Evolutionary conservation across 1,140 invertebrate genomes (phyloP).

Genomic region (Papilio dardanus): DNA sequence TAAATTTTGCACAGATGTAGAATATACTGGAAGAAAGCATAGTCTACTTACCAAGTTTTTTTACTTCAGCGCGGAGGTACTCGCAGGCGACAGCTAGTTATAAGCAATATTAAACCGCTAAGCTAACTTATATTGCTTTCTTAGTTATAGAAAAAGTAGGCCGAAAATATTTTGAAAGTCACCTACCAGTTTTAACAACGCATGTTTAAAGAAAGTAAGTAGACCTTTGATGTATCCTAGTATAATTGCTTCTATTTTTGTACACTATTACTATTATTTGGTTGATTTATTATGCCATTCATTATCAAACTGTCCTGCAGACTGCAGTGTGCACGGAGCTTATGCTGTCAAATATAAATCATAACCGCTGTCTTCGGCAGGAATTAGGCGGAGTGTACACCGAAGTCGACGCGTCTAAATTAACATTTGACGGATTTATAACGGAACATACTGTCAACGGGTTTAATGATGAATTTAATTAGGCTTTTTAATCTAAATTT

Average conservation of each 20-base stretch:
- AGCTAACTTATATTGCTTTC: no score
- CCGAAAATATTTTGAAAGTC: no score
- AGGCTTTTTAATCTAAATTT: neutral
- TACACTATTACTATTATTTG: neutral
- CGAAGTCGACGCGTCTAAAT: slow-evolving; percentile 49
- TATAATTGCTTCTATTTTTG: slow-evolving; percentile 10
- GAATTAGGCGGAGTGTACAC: slow-evolving; percentile 45
- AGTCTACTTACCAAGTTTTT: no score
- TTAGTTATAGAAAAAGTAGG: no score
- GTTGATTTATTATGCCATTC: neutral
- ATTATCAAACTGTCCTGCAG: slow-evolving; percentile 22
- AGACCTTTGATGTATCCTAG: neutral
- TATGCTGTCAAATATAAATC: slow-evolving; percentile 55
- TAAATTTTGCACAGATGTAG: no score
- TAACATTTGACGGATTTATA: slow-evolving; percentile 54
- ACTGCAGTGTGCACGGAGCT: slow-evolving; percentile 27
- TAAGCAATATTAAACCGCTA: no score
- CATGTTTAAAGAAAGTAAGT: no score
- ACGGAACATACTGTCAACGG: slow-evolving; percentile 25
- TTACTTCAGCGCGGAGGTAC: no score
- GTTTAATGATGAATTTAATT: slow-evolving; percentile 27
- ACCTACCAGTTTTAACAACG: no score
- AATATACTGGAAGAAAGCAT: no score
- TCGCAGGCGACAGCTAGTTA: no score
- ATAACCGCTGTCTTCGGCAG: slow-evolving; percentile 51